Evolutionary conservation across 2,113 vertebrate species (phyloP).

Genomic region (Callithrix jacchus): DNA sequence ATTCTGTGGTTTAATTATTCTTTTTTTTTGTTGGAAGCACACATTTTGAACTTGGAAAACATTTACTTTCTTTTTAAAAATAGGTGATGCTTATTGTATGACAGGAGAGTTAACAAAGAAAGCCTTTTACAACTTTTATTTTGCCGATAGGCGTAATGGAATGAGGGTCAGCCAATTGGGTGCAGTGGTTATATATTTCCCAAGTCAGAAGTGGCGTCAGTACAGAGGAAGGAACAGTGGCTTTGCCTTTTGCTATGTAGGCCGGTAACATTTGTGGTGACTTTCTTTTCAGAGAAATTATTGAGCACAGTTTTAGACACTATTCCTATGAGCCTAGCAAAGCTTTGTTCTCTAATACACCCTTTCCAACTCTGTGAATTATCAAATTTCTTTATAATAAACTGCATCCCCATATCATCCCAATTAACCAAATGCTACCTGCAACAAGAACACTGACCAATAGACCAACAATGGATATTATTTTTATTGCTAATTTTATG

Average conservation of each 20-base stretch:
- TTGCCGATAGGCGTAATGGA: too few species aligned
- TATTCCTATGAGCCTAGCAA: fast-evolving
- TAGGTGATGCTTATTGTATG: not conserved
- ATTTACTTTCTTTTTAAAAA: not conserved
- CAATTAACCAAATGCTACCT: not conserved
- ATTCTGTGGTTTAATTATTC: not conserved
- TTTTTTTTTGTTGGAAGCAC: not conserved
- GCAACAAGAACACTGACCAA: not conserved
- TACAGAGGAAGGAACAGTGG: fast-evolving
- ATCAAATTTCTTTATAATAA: not conserved
- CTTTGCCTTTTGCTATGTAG: not conserved
- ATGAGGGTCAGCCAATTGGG: fast-evolving
- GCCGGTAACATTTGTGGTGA: fast-evolving
- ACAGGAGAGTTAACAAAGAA: not conserved
- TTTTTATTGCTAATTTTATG: not conserved
- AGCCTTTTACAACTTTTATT: not conserved
- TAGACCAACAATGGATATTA: not conserved
- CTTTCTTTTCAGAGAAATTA: not conserved
- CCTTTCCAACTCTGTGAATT: not conserved
- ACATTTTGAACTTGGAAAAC: not conserved
- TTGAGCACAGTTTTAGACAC: not conserved
- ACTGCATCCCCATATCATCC: not conserved
- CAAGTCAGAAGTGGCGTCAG: fast-evolving
- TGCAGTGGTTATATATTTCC: not conserved
- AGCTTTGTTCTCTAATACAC: not conserved